phyloP scores from a whole-genome alignment of 2,797 vertebrate genomes.

The Pangasius sanitwongsei region DNA sequence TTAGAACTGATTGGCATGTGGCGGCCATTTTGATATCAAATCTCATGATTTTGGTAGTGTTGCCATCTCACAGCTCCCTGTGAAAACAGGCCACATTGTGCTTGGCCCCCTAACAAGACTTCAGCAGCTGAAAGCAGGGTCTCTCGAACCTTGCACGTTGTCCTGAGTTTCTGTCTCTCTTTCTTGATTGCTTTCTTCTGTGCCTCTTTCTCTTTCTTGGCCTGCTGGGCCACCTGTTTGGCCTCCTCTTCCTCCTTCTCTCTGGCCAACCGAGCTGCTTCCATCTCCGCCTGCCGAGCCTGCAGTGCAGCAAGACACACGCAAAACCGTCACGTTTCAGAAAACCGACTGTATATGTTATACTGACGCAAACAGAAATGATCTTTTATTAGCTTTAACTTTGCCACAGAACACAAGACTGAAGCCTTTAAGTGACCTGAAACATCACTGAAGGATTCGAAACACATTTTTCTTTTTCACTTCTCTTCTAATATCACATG shows the following conservation, averaged over 20 bases:
- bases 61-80: neutral
- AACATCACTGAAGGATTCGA: neutral
- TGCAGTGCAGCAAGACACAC: constrained; percentile 59
- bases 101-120: neutral
- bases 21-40: neutral
- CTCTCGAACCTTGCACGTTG: constrained; percentile 88
- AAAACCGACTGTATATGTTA: neutral
- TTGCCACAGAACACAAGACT: too few relatives aligned
- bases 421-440: neutral
- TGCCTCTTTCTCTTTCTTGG: constrained; percentile 97
- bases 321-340: neutral
- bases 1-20: neutral
- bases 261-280: constrained; percentile 85
- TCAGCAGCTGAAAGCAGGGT: neutral
- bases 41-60: neutral
- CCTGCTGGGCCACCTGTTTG: constrained; percentile 84
- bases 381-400: neutral
- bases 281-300: constrained; percentile 91
- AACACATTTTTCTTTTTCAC: neutral
- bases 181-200: constrained; percentile 99
- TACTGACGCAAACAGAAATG: neutral
- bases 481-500: neutral
- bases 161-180: constrained; percentile 95
- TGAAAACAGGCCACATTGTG: neutral
- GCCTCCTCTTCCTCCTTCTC: constrained; percentile 96